Evolutionary conservation across 2,888 invertebrate genomes (phyloP).

Genomic region (Dilophus febrilis): DNA sequence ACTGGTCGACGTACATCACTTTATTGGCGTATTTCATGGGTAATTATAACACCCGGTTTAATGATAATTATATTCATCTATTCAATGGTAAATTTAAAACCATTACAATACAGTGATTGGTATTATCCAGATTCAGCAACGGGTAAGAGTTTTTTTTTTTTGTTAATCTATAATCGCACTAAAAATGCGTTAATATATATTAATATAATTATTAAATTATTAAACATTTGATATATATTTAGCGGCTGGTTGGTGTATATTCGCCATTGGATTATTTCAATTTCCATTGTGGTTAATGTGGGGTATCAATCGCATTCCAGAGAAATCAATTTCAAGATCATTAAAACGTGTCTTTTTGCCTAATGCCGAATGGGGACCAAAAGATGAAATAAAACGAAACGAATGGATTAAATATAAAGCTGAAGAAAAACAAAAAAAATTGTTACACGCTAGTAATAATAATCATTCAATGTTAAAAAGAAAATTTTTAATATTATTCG

Average conservation of each 20-base stretch:
- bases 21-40: slow-evolving; percentile 69
- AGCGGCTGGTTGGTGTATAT: slow-evolving; percentile 37
- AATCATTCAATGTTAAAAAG: slow-evolving; percentile 20
- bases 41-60: slow-evolving; percentile 47
- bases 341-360: slow-evolving; percentile 32
- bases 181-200: too few species aligned
- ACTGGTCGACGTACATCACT: slow-evolving; percentile 40
- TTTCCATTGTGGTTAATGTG: slow-evolving; percentile 34
- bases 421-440: slow-evolving; percentile 29
- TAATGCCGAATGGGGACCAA: slow-evolving; percentile 45
- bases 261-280: slow-evolving; percentile 32
- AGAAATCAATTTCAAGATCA: background rate
- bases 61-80: slow-evolving; percentile 54
- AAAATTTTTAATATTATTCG: slow-evolving; percentile 19
- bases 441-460: slow-evolving; percentile 13
- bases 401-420: slow-evolving; percentile 41
- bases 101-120: slow-evolving; percentile 38
- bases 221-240: too few species aligned
- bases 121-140: slow-evolving; percentile 40
- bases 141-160: slow-evolving; percentile 28
- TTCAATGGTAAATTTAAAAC: slow-evolving; percentile 40
- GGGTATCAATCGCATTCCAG: too few species aligned
- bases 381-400: slow-evolving; percentile 31
- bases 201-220: too few species aligned
- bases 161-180: background rate